These are phyloP conservation scores for Columbina picui DNA, from an alignment of 2,113 vertebrate genomes.

Conservation along the genomic window DNA sequence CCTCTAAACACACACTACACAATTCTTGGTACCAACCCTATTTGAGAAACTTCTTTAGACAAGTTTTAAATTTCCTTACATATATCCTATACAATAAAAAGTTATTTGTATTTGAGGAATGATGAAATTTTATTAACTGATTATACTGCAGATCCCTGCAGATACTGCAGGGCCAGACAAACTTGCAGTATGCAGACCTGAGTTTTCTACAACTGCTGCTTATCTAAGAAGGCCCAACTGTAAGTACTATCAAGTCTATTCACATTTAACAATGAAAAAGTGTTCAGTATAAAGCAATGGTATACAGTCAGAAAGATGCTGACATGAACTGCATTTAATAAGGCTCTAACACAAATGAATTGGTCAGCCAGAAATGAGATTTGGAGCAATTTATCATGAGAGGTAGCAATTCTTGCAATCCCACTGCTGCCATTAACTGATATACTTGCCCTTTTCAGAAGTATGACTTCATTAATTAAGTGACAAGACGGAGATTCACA, in stretches of 20 bases:
- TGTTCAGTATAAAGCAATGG: neutral
- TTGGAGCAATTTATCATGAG: slow-evolving; percentile 21
- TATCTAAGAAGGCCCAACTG: neutral
- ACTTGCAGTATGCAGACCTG: neutral
- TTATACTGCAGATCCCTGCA: neutral
- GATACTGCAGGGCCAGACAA: neutral
- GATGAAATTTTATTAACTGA: neutral
- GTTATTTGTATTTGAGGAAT: neutral
- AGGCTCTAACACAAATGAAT: slow-evolving; percentile 32
- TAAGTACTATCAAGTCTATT: neutral
- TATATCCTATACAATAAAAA: neutral
- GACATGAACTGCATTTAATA: slow-evolving; percentile 14
- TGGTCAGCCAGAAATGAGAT: slow-evolving; percentile 35
- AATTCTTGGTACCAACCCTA: neutral
- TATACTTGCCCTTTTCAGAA: slow-evolving; percentile 30
- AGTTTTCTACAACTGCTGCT: neutral
- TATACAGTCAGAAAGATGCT: slow-evolving; percentile 10
- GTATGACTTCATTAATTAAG: slow-evolving; percentile 26
- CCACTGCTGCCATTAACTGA: slow-evolving; percentile 20
- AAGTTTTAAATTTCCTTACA: neutral
- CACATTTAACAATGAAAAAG: neutral
- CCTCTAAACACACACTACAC: neutral
- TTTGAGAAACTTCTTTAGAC: neutral
- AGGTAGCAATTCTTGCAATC: slow-evolving; percentile 1
- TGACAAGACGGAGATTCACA: neutral